These are phyloP conservation scores for Arrhopalites spinosus DNA, from an alignment of 2,888 invertebrate genomes.

Conservation along the genomic window DNA sequence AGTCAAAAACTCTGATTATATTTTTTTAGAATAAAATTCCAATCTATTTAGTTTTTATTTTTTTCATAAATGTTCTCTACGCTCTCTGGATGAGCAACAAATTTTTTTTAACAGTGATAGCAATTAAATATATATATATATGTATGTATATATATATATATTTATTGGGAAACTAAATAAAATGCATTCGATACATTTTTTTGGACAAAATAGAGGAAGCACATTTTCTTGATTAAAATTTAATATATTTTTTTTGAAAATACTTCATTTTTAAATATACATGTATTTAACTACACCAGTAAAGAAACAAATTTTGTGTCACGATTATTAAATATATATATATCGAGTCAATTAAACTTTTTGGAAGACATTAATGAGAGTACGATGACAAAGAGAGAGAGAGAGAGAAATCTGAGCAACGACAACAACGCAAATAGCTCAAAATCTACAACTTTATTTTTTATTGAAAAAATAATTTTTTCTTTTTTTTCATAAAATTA, in stretches of 20 bases:
- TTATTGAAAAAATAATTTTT: neutral
- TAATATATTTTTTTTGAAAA: neutral
- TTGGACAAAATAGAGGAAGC: conserved; percentile 20
- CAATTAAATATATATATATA: neutral
- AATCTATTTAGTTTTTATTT: neutral
- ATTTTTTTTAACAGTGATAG: conserved; percentile 6
- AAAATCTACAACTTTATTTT: conserved; percentile 9
- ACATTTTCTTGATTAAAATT: conserved; percentile 15
- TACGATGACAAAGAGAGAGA: conserved; percentile 36
- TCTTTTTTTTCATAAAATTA: neutral
- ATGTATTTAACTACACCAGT: conserved; percentile 1
- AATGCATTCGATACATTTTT: conserved; percentile 22
- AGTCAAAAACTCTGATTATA: conserved; percentile 54
- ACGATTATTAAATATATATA: neutral
- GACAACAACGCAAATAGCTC: conserved; percentile 13
- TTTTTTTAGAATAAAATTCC: neutral
- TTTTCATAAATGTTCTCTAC: conserved; percentile 47
- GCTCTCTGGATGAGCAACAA: conserved; percentile 42
- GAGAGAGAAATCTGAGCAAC: conserved; percentile 21
- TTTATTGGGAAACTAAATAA: conserved; percentile 5
- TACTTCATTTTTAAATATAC: neutral
- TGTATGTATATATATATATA: too few species aligned
- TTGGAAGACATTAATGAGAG: conserved; percentile 35
- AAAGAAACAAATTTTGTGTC: neutral
- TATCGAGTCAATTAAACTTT: neutral